Conservation (phyloP, 1,140 invertebrate genomes). For the Condylostylus longicornis region DNA sequence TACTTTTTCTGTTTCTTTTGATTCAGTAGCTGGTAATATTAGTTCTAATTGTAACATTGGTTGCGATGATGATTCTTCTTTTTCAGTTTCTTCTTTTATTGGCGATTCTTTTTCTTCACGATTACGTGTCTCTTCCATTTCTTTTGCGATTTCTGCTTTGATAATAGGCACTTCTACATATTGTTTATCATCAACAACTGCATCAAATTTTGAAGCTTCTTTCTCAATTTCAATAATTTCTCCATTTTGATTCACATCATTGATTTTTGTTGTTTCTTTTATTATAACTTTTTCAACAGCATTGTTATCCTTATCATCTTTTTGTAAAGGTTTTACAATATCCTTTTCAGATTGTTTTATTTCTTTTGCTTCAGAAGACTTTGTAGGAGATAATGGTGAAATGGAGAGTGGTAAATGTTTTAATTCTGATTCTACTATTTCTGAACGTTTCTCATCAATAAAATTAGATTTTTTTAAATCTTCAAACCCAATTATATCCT, state of each 20-base stretch:
- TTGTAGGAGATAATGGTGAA: no score
- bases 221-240: no score
- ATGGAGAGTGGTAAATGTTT: no score
- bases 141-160: conserved; percentile 25
- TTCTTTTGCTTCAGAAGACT: background rate
- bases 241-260: no score
- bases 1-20: conserved; percentile 11
- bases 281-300: no score
- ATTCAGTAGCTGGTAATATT: conserved; percentile 16
- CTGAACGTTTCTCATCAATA: background rate
- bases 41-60: conserved; percentile 13
- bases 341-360: no score
- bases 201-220: conserved; percentile 29
- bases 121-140: conserved; percentile 17
- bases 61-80: conserved; percentile 20
- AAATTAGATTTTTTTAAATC: conserved; percentile 11
- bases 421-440: no score
- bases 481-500: conserved; percentile 29
- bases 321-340: no score
- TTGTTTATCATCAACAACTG: conserved; percentile 28
- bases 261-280: no score
- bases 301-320: no score
- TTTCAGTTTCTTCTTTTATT: conserved; percentile 13
- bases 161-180: conserved; percentile 32
- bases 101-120: conserved; percentile 12